Base-by-base conservation (phyloP, 2,888 invertebrate species). In the Timema cristinae region DNA sequence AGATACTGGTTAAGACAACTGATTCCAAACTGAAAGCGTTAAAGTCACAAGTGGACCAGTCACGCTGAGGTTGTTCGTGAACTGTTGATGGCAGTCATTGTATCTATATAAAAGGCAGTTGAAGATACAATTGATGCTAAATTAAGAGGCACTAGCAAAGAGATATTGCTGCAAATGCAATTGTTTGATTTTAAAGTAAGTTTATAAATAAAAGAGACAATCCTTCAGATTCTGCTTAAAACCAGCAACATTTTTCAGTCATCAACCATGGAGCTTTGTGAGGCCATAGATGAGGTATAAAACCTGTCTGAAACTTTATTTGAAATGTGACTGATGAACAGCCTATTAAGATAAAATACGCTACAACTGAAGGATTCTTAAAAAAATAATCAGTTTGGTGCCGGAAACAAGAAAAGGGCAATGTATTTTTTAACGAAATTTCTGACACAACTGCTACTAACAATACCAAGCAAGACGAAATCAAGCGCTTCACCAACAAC, bases 401-500 rank as follows among this genome's bases (percentile, higher is more conserved):
- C 56, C 56, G n/a, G 56, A 56, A 11, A 7, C 56, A 56, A 10
- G n/a, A 32, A 7, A 56, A 11, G 7, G 9, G 16, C 56, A 56
- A 56, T 11, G 9, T 56, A 15, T 7, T 56, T 56, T 56, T 56
- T 7, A 11, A 56, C 16, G 54, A 56, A 56, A 56, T 15, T 56
- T 7, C 56, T 11, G 56, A 56, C 56, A 56, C 9, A 56, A 13
- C 9, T 56, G 7, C 56, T 56, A 15, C n/a, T 11, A 7, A 8
- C 56, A 56, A 56, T 13, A 56, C n/a, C 11, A 56, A 56, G 56
- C 4, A 56, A 56, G 56, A 56, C 9, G 56, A 56, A 56, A 56
- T 56, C n/a, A 15, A 11, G n/a, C 13, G 1, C 32, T 32, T 32
- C 32, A 32, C 32, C 32, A 32, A 32, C 32, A 2, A 56, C 13